Evolutionary conservation across 2,888 invertebrate genomes (phyloP).

Genomic region (Sabellastarte sp.): DNA sequence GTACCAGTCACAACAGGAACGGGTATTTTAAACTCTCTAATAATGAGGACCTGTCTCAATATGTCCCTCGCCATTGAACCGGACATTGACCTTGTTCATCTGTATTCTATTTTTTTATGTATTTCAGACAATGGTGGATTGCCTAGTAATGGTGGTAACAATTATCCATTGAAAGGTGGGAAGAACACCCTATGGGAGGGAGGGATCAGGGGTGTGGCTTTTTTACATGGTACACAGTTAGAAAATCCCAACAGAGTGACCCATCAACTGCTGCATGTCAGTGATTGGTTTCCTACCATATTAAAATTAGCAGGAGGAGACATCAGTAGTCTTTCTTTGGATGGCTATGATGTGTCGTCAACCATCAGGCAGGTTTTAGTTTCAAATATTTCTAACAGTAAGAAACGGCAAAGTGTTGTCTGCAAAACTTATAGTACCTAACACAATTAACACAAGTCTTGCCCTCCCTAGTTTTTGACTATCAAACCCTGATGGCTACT

Average conservation of each 20-base stretch:
- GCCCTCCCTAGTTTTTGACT: no score
- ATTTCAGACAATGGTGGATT: slow-evolving; percentile 62
- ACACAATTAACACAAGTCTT: no score
- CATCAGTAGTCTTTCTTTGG: slow-evolving; percentile 42
- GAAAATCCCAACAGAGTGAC: slow-evolving; percentile 6
- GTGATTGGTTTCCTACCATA: slow-evolving; percentile 54
- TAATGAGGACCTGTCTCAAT: no score
- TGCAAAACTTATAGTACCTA: no score
- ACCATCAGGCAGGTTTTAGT: slow-evolving; percentile 50
- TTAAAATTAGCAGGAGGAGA: slow-evolving; percentile 43
- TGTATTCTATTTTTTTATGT: no score
- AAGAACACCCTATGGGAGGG: slow-evolving; percentile 54
- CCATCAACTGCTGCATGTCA: slow-evolving; percentile 45
- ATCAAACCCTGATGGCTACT: no score
- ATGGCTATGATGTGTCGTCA: slow-evolving; percentile 49
- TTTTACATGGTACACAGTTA: slow-evolving; percentile 32
- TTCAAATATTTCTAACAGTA: no score
- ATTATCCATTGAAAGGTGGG: slow-evolving; percentile 52
- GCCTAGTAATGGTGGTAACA: slow-evolving; percentile 47
- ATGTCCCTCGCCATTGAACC: no score
- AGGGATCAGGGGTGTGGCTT: slow-evolving; percentile 50
- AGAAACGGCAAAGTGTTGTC: no score
- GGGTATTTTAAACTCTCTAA: no score
- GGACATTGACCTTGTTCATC: no score
- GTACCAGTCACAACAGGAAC: no score